Base-by-base conservation (phyloP, 2,113 vertebrate species). In the Siniperca chuatsi region DNA sequence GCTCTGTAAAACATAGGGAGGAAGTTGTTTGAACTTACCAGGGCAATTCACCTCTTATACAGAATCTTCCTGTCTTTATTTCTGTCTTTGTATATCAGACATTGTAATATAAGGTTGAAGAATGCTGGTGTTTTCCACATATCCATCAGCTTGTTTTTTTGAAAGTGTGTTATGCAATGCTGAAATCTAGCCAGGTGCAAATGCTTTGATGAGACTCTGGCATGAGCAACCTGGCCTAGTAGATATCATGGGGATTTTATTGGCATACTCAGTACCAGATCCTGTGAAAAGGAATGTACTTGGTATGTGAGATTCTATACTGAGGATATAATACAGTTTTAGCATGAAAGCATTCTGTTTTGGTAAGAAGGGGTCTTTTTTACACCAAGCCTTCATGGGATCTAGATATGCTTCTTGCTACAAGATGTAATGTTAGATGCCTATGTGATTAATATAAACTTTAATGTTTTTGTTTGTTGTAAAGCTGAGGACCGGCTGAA, bases 291-390 rank as follows among this genome's bases (percentile, higher is more conserved):
- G 23, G 60, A 90, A 84, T 84, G 70, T 54, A 64, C 40, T 75
- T 81, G 88, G 79, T 86, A 85, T 90, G 76, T 82, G 54, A 69
- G 68, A 78, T 70, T 37, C 21, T 83, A 81, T 88, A 86, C 88
- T 83, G 78, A 85, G 20, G 48, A 54, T 55, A 86, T 88, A 71
- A 80, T 62, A 61, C 48, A 62, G 54, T 57, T 84, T 69, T 46
- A 57, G 44, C 70, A 78, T 87, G 80, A 87, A 87, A 85, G 76
- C 55, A 58, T 75, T 85, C 23, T 74, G 29, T 73, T 62, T 73
- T 52, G 25, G n/a, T 21, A 42, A 67, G 16, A 4, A 44, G 50
- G 29, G 10, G 5, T 35, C 1, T 73, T 44, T 75, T 48, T 70
- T 18, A 60, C 5, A 37, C 6, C 21, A 35, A 64, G 65, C 71